A percentile compares a stretch with the other conserved stretches of the same genome.
phyloP scores from a whole-genome alignment of 2,113 vertebrate species.

The Clarias magur region DNA sequence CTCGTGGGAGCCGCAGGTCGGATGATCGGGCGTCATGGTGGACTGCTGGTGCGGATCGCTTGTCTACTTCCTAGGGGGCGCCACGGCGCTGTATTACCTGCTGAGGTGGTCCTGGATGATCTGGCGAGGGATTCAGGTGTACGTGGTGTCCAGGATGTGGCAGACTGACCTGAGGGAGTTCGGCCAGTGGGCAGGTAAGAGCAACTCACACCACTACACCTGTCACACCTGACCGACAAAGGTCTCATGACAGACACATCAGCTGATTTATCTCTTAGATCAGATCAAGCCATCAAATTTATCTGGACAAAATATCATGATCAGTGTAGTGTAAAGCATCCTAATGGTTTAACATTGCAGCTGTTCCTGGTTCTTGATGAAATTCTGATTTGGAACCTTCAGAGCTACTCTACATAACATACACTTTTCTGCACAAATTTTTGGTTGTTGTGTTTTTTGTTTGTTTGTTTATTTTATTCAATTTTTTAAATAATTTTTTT shows the following conservation, averaged over 20 bases:
- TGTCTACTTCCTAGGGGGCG: constrained; percentile 59
- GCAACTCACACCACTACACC: not conserved
- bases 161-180: constrained; percentile 62
- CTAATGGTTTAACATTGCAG: not conserved
- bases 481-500: no score
- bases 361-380: not conserved
- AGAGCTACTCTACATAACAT: no score
- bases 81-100: constrained; percentile 55
- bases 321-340: not conserved
- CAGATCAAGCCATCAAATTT: no score
- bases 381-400: no score
- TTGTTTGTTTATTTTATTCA: no score
- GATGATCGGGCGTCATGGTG: constrained; percentile 41
- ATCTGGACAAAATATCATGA: no score
- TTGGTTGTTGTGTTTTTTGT: no score
- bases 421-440: no score
- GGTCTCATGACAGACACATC: not conserved
- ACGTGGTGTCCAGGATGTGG: constrained; percentile 67
- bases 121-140: constrained; percentile 63
- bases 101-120: constrained; percentile 63
- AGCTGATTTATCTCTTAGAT: not conserved
- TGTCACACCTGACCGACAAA: not conserved
- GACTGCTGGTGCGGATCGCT: not conserved
- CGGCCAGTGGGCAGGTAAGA: constrained; percentile 76
- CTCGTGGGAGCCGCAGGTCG: not conserved